These are phyloP conservation scores for Anser brachyrhynchus DNA, from an alignment of 2,113 vertebrate species.

Conservation along the genomic window DNA sequence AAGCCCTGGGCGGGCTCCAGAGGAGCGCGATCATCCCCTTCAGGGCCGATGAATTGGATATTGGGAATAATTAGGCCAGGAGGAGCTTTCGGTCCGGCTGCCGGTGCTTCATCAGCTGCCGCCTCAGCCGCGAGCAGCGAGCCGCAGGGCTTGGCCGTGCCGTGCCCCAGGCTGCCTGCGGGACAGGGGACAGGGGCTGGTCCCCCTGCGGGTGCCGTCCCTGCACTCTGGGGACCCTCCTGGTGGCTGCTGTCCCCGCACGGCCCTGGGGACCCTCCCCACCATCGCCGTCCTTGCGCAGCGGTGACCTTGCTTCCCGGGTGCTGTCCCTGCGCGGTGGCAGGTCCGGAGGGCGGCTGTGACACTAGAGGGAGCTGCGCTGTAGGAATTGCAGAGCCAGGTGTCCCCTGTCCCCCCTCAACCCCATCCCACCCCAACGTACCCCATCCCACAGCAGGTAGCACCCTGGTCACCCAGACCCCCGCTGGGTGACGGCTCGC, in stretches of 20 bases:
- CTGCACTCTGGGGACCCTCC: neutral
- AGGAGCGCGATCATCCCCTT: neutral
- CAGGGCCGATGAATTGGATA: neutral
- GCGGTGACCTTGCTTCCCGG: neutral
- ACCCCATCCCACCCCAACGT: too few relatives aligned
- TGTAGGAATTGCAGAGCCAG: neutral
- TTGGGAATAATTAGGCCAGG: neutral
- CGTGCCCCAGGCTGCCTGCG: neutral
- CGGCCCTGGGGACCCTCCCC: neutral
- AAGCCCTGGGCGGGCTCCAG: neutral
- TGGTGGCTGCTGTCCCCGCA: neutral
- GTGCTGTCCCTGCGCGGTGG: neutral
- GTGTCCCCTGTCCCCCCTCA: neutral
- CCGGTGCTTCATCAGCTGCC: neutral
- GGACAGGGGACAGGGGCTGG: neutral
- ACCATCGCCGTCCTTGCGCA: neutral
- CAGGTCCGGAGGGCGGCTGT: neutral
- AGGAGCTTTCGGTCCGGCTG: neutral
- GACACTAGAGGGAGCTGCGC: neutral
- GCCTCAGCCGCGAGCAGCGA: neutral
- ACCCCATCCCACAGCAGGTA: neutral
- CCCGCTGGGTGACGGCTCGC: neutral
- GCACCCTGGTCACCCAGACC: neutral
- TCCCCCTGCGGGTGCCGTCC: too few relatives aligned
- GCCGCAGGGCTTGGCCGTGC: neutral